Evolutionary conservation across 2,113 vertebrate species (phyloP).

Genomic region (Austrofundulus limnaeus): DNA sequence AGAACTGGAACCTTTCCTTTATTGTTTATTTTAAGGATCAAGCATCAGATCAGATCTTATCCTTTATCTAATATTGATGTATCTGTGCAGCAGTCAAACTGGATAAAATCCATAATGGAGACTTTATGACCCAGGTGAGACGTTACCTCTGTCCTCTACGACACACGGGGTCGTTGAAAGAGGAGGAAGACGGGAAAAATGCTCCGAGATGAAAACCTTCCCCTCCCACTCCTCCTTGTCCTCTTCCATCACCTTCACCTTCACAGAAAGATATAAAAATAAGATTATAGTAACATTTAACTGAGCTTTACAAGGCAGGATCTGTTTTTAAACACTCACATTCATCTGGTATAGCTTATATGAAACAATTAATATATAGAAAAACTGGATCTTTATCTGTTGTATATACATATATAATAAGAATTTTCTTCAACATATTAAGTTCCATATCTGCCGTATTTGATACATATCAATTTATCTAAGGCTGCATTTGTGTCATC

Average conservation of each 20-base stretch:
- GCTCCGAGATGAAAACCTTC: conserved; percentile 73
- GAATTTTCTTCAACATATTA: too few relatives aligned
- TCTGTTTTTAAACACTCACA: not conserved
- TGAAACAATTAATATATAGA: not conserved
- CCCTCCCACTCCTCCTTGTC: conserved; percentile 75
- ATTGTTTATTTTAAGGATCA: too few relatives aligned
- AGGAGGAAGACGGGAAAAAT: conserved; percentile 72
- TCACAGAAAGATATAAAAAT: not conserved
- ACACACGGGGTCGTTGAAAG: conserved; percentile 75
- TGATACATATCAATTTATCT: too few relatives aligned
- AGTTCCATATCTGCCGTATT: too few relatives aligned
- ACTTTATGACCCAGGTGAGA: not conserved
- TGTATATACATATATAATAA: too few relatives aligned
- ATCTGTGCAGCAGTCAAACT: not conserved
- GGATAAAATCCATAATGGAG: not conserved
- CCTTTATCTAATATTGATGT: too few relatives aligned
- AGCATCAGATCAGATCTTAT: too few relatives aligned
- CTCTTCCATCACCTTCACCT: conserved; percentile 77
- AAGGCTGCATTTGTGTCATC: too few relatives aligned
- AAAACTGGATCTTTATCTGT: too few relatives aligned
- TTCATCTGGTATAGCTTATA: not conserved
- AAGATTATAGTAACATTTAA: not conserved
- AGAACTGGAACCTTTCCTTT: too few relatives aligned
- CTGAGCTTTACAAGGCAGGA: not conserved
- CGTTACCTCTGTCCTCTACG: conserved; percentile 75